phyloP scores from a whole-genome alignment of 2,113 vertebrate species.

The Mesoclemmys tuberculata region DNA sequence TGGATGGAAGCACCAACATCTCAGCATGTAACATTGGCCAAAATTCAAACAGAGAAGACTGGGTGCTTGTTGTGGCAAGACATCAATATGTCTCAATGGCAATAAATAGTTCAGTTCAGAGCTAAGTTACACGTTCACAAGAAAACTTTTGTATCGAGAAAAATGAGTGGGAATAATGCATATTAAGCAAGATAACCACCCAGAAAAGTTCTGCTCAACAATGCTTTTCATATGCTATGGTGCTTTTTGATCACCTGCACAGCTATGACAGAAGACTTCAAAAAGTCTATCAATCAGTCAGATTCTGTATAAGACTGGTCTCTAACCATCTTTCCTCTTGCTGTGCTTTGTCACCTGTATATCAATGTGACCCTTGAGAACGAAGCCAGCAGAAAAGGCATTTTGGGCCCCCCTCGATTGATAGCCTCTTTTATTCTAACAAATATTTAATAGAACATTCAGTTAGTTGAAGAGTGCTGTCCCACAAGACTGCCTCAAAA shows the following conservation, averaged over 20 bases:
- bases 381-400: not conserved
- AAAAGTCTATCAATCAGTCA: not conserved
- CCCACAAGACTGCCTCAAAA: not conserved
- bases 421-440: not conserved
- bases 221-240: not conserved
- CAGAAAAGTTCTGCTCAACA: not conserved
- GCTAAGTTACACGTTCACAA: accelerated
- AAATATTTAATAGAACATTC: not conserved
- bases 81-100: not conserved
- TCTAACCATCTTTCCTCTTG: not conserved
- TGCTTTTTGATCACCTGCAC: not conserved
- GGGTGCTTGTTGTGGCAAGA: not conserved
- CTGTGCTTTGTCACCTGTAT: not conserved
- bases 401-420: not conserved
- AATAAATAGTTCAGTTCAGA: not conserved
- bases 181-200: not conserved
- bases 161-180: not conserved
- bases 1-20: not conserved
- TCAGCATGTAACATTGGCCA: not conserved
- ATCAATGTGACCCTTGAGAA: constrained; percentile 10
- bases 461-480: accelerated
- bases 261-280: not conserved
- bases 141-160: not conserved
- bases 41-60: not conserved
- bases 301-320: not conserved